These are phyloP conservation scores for Otocyon megalotis DNA, from an alignment of 2,113 vertebrate species.

Conservation along the genomic window DNA sequence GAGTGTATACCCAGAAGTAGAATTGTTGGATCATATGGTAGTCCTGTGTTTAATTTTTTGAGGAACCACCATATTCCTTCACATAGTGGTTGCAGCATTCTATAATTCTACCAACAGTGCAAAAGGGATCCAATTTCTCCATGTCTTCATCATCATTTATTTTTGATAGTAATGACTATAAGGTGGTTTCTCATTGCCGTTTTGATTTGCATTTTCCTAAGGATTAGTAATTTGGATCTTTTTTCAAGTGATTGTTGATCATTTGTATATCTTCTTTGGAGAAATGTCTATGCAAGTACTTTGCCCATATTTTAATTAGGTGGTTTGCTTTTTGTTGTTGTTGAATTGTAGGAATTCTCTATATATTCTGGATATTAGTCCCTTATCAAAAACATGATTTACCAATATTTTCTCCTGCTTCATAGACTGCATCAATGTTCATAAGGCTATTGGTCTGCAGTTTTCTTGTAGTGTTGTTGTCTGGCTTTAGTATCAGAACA, in stretches of 20 bases:
- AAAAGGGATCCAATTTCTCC: not conserved
- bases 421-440: not conserved
- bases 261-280: not conserved
- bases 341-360: not conserved
- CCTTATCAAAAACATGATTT: not conserved
- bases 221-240: not conserved
- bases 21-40: not conserved
- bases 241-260: not conserved
- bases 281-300: not conserved
- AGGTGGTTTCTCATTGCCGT: not conserved
- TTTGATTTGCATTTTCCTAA: not conserved
- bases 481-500: not conserved
- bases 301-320: not conserved
- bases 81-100: not conserved
- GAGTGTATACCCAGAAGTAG: not conserved
- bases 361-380: not conserved
- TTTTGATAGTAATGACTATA: not conserved
- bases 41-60: not conserved
- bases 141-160: not conserved
- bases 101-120: not conserved
- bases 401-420: not conserved
- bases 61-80: not conserved
- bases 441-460: not conserved
- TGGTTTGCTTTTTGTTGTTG: not conserved
- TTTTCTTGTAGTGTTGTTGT: not conserved